Evolutionary conservation across 2,888 invertebrate species (phyloP), one percentile per base, ranked within the genome.

Genomic region (Hydropsyche betteni): DNA sequence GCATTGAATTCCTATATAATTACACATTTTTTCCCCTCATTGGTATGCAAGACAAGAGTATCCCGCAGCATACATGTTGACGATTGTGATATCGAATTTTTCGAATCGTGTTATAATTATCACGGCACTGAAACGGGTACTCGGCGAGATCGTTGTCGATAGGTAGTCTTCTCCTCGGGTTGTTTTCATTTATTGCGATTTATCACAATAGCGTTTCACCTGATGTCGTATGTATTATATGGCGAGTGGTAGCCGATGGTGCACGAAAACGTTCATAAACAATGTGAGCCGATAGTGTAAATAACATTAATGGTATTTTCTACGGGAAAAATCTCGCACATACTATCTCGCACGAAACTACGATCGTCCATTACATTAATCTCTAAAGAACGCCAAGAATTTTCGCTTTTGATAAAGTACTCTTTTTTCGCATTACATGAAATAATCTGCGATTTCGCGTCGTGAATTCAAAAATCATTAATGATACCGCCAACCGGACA

Each of bases 251-350:
- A 61, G 61, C 61, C 16, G 33, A 16, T 16, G 34, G 61, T 36
- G 36, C 36, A 64, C n/a, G 36, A 34, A 64, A 36, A 64, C 64
- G n/a, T 53, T 38, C 75, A 70, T 75, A 75, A 75, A 75, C 75
- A 61, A 33, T 51, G 34, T 16, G 70, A 75, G 34, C 51, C 36
- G 75, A 75, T 75, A 75, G 36, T 58, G 64, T 71, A 68, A 75
- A 75, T 69, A 52, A 75, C 52, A 24, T 71, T 75, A 71, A 75
- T 75, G 75, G 61, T 64, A 64, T 64, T 75, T 75, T 75, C 34
- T 34, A 4, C 36, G 36, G 64, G 64, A 64, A 64, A 64, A 64
- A 64, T 64, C 36, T 58, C 58, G 58, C 58, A 24, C 16, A 8
- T 14, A 64, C 64, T 55, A 14, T 55, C 64, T 24, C 36, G 36